A percentile compares a stretch with the other conserved stretches of the same genome.
Evolutionary conservation across 1,140 invertebrate species (phyloP).

Genomic region (Brachionus rubens): DNA sequence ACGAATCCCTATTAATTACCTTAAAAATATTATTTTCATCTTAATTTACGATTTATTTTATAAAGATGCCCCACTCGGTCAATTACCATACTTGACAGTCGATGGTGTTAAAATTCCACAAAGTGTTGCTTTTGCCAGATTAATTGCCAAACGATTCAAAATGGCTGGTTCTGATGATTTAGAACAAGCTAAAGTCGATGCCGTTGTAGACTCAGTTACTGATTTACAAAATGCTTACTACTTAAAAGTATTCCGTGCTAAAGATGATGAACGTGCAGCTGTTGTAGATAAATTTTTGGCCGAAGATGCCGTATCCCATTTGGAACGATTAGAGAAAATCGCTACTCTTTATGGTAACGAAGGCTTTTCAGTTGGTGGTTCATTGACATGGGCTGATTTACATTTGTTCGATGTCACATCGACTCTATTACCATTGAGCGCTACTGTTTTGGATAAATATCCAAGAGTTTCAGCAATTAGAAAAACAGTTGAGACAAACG

Average conservation of each 20-base stretch:
- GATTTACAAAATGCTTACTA: constrained; percentile 31
- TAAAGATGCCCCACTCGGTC: constrained; percentile 26
- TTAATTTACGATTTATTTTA: neutral
- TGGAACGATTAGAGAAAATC: constrained; percentile 28
- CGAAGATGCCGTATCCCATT: constrained; percentile 7
- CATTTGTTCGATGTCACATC: constrained; percentile 18
- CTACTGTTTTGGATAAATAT: neutral
- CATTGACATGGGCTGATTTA: constrained; percentile 32
- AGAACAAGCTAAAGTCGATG: constrained; percentile 36
- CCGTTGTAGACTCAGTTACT: constrained; percentile 10
- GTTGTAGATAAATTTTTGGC: constrained; percentile 2
- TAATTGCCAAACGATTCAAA: constrained; percentile 32
- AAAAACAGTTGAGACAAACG: constrained; percentile 39
- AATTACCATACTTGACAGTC: constrained; percentile 48
- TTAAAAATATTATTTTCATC: no score
- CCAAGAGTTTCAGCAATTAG: neutral
- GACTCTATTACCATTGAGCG: neutral
- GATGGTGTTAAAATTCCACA: constrained; percentile 48
- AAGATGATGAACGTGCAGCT: neutral
- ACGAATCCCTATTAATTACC: no score
- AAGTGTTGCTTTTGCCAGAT: constrained; percentile 47
- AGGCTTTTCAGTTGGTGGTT: constrained; percentile 36
- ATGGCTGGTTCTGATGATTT: constrained; percentile 32
- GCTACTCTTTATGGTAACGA: neutral
- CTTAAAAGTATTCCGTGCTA: constrained; percentile 4